Evolutionary conservation across 2,888 invertebrate species (phyloP).

Genomic region (Mesorhabditis belari): DNA sequence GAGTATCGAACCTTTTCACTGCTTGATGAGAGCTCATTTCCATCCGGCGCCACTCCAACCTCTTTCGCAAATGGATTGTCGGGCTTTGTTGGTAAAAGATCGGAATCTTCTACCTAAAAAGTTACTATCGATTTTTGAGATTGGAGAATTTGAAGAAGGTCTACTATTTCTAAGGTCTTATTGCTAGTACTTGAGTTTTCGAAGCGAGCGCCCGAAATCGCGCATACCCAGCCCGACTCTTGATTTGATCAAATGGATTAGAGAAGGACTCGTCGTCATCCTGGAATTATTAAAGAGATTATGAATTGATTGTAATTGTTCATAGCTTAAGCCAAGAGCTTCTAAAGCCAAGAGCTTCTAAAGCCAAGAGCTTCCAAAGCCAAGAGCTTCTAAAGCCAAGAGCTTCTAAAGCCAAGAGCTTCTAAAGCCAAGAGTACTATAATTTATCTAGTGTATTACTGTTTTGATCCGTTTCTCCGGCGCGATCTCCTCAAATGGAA

Average conservation of each 20-base stretch:
- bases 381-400: no score
- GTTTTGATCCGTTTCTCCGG: slow-evolving; percentile 8
- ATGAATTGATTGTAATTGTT: neutral
- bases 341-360: no score
- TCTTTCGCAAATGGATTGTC: slow-evolving; percentile 1
- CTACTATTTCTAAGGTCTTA: neutral
- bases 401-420: no score
- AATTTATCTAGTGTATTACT: neutral
- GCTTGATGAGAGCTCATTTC: no score
- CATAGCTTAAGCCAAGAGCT: no score
- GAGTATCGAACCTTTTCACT: no score
- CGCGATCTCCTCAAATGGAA: slow-evolving; percentile 5
- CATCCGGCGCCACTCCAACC: no score
- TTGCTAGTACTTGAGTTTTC: neutral
- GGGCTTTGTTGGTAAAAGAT: slow-evolving; percentile 2
- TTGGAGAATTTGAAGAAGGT: neutral
- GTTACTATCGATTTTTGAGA: neutral
- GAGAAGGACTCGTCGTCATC: neutral
- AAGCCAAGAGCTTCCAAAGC: no score
- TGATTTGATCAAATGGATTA: neutral
- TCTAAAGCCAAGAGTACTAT: no score
- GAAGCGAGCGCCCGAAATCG: neutral
- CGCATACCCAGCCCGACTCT: neutral
- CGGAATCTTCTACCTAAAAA: slow-evolving; percentile 6
- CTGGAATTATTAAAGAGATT: no score